Percentiles rank a stretch among this genome's conserved stretches.
phyloP scores from a whole-genome alignment of 2,113 vertebrate species.

The Paratilapia polleni region DNA sequence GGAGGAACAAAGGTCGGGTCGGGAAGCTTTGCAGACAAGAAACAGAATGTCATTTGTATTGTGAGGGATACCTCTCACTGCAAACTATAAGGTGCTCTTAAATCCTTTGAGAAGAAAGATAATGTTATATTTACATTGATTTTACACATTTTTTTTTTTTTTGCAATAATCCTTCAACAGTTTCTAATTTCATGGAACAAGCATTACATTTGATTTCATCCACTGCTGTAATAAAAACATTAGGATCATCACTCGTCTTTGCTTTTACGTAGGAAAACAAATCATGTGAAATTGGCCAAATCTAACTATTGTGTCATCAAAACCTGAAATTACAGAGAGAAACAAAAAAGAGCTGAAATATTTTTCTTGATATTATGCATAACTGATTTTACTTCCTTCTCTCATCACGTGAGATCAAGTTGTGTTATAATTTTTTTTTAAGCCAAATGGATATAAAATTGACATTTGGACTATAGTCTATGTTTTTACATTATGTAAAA shows the following conservation, averaged over 20 bases:
- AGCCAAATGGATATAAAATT: background rate
- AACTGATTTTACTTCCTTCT: background rate
- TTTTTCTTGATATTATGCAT: background rate
- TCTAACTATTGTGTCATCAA: background rate
- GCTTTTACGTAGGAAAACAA: background rate
- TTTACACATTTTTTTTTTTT: background rate
- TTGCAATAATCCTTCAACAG: background rate
- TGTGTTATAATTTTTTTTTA: background rate
- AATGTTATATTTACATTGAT: background rate
- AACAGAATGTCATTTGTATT: conserved; percentile 52
- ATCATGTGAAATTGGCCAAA: background rate
- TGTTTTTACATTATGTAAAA: conserved; percentile 14
- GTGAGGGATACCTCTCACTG: conserved; percentile 25
- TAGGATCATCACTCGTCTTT: background rate
- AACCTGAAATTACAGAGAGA: background rate
- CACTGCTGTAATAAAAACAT: background rate
- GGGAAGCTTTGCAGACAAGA: conserved; percentile 45
- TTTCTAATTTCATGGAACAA: background rate
- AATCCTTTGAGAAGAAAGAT: conserved; percentile 19
- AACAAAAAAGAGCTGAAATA: background rate
- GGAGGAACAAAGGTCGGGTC: conserved; percentile 37
- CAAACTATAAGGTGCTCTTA: conserved; percentile 44
- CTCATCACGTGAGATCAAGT: background rate
- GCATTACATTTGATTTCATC: background rate
- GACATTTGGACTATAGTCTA: background rate